Evolutionary conservation across 2,113 vertebrate species (phyloP), one percentile per base, ranked within the genome.

Genomic region (Climacteris rufus): DNA sequence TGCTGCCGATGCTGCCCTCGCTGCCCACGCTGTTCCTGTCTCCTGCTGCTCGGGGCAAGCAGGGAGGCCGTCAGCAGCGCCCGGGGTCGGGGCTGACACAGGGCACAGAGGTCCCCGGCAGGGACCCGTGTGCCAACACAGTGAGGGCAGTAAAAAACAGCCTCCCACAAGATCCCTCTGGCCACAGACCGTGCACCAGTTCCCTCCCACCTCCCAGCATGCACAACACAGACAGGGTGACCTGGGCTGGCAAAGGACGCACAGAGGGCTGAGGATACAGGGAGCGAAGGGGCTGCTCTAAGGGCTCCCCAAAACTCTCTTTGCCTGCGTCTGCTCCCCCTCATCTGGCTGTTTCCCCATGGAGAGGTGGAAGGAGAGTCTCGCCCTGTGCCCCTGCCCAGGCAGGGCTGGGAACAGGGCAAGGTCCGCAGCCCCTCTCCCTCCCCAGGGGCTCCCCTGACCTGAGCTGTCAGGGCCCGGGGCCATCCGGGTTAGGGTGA

Each of bases 21-120:
- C 99, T 99, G 93, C 99, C 99, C 83, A 99, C 98, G 0, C 99
- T 99, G 97, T 98, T 99, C 49, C 99, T 98, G 98, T 99, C 99
- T 87, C 99, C 99, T 97, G 98, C 98, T 99, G 97, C 87, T 68
- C 0, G 37, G 77, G 82, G 74, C 60, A 89, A 82, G 68, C 5
- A 23, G 74, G 72, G 91, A 74, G 22, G 40, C 80, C 0, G 2
- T 93, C 68, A 97, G 83, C 74, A 93, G 27, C 1, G 20, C 33
- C 74, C 4, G 0, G 81, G 30, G 57, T 7, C 0, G 0, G 71
- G 64, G 87, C 40, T 66, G 52, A 49, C 49, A 24, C 57, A 49
- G 53, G 61, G 71, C 91, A 78, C 72, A n/a, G 45, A n/a, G 61
- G 25, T 87, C 45, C 83, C 78, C 21, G 0, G 68, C 35, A 63